Evolutionary conservation across 2,888 invertebrate species (phyloP), one percentile per base, ranked within the genome.

Genomic region (Cataglyphis rosenhaueri): DNA sequence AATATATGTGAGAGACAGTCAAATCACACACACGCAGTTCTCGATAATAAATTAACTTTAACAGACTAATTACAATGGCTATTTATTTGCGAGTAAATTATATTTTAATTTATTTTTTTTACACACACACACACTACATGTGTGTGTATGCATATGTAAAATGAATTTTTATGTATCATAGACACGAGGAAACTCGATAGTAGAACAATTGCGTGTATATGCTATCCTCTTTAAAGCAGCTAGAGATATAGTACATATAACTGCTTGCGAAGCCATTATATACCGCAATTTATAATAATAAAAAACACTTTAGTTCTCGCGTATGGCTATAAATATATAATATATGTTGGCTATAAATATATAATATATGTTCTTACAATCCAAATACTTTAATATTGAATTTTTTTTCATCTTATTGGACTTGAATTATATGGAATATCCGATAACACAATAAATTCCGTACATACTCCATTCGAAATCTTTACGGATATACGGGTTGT

Each of bases 321-420:
- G 12, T 18, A 25, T 25, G 29, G 29, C 29, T 12, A 32, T 32
- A 32, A 5, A 32, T 32, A 32, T 57, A 21, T 21, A 10, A 10
- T 38, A 29, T 25, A 73, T 41, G 25, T 12, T 48, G 18, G 5
- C n/a, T 21, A 57, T 21, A 57, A 21, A 57, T 57, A 21, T 57
- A 21, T 25, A 10, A 10, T 38, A 29, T 25, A 73, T 41, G 38
- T 12, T 59, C n/a, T 73, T 73, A 12, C 29, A 29, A 73, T 41
- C n/a, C n/a, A 41, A 59, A 73, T 73, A 59, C 57, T 57, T 73
- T 18, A 4, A 73, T 41, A 29, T 41, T 12, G 25, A n/a, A 29
- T 6, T 9, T 71, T 57, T 71, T 71, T 25, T 21, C 15, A 35
- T 35, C 35, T 10, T n/a, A 29, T 25, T 25, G 12, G 57, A 18